A percentile compares a stretch with the other conserved stretches of the same genome.
Evolutionary conservation across 2,888 invertebrate species (phyloP).

Genomic region (Epirrita christyi): DNA sequence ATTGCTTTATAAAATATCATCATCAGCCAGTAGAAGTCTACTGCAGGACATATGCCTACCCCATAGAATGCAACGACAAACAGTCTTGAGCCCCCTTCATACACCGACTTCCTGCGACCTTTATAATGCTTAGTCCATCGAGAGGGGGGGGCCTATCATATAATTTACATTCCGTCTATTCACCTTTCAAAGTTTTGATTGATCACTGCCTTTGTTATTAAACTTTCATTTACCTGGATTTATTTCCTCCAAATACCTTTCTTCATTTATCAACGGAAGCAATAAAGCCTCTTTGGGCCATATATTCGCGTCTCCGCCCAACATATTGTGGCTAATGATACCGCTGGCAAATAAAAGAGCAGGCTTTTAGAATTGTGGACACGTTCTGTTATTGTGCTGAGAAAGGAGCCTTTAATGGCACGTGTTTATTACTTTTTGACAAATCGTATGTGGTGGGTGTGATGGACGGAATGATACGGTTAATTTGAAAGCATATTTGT

Average conservation of each 20-base stretch:
- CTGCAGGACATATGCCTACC: too few species aligned
- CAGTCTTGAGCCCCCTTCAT: too few species aligned
- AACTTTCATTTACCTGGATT: conserved; percentile 32
- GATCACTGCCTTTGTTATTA: conserved; percentile 28
- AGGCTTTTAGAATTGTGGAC: conserved; percentile 58
- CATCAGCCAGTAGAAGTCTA: too few species aligned
- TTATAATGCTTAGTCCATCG: too few species aligned
- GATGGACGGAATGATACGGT: conserved; percentile 5
- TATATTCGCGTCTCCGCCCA: conserved; percentile 61
- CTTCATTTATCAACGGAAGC: conserved; percentile 67
- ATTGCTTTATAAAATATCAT: too few species aligned
- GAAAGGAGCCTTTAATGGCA: conserved; percentile 45
- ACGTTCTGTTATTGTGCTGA: conserved; percentile 46
- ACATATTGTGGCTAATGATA: conserved; percentile 66
- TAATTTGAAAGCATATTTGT: not conserved
- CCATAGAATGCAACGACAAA: too few species aligned
- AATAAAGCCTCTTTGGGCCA: conserved; percentile 63
- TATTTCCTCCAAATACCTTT: conserved; percentile 41
- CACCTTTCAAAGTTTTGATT: conserved; percentile 28
- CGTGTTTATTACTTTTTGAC: conserved; percentile 53
- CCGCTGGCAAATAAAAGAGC: conserved; percentile 62
- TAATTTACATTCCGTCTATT: too few species aligned
- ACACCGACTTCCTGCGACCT: too few species aligned
- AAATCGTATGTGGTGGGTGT: conserved; percentile 39
- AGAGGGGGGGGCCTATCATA: too few species aligned